These are phyloP conservation scores for Falco peregrinus DNA, from an alignment of 2,797 vertebrate species.

Conservation along the genomic window DNA sequence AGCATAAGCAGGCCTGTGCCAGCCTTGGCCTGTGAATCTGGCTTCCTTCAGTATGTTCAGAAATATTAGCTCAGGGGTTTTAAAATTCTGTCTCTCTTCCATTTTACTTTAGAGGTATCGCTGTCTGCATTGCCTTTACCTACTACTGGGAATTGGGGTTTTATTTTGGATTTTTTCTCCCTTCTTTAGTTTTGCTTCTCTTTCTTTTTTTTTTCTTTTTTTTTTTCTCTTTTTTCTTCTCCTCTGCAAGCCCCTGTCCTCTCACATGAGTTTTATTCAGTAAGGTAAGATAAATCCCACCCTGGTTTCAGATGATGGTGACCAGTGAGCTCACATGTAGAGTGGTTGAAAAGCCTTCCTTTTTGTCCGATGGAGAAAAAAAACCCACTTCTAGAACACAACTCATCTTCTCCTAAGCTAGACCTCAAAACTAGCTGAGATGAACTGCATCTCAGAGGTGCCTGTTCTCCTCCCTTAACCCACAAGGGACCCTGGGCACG, in stretches of 20 bases:
- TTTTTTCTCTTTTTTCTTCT: background rate
- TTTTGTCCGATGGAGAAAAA: background rate
- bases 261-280: background rate
- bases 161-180: background rate
- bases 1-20: slow-evolving; percentile 29
- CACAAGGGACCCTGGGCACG: rapidly evolving
- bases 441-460: background rate
- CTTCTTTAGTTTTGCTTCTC: background rate
- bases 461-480: background rate
- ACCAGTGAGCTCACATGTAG: background rate
- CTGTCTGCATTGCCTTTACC: background rate
- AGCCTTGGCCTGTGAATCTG: slow-evolving; percentile 25
- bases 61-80: background rate
- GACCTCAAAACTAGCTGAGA: background rate
- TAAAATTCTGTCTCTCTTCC: background rate
- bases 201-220: background rate
- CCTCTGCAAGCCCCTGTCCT: background rate
- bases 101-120: background rate
- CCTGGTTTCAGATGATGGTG: background rate
- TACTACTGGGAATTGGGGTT: background rate
- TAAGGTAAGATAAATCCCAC: background rate
- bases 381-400: rapidly evolving
- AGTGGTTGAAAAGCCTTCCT: background rate
- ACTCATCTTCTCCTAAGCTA: background rate
- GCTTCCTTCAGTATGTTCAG: background rate